Conservation (phyloP, 1,140 invertebrate genomes). For the Tetragonula clypearis region DNA sequence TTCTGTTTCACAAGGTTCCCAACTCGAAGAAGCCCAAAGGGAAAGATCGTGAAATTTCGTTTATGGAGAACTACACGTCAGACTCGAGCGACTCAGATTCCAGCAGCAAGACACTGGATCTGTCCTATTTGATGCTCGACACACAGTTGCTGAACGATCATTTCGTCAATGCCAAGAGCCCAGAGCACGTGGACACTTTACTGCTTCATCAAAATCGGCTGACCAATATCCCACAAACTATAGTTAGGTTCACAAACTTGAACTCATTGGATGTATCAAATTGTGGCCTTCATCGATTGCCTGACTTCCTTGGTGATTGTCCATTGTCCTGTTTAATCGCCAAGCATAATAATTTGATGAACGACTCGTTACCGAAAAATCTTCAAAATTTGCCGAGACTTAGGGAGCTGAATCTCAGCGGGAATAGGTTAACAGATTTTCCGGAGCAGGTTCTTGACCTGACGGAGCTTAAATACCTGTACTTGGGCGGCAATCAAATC, state of each 20-base stretch:
- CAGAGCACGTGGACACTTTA: conserved; percentile 86
- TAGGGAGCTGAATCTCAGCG: conserved; percentile 95
- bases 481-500: conserved; percentile 94
- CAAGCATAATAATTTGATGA: conserved; percentile 93
- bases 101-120: conserved; percentile 86
- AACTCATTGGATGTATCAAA: conserved; percentile 93
- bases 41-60: background rate
- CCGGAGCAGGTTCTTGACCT: conserved; percentile 94
- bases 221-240: conserved; percentile 78
- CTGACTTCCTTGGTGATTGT: conserved; percentile 88
- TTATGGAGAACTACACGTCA: conserved; percentile 89
- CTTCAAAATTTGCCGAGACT: conserved; percentile 85
- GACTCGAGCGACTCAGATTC: conserved; percentile 90
- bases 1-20: background rate
- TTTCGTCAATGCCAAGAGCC: conserved; percentile 83
- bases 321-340: conserved; percentile 90
- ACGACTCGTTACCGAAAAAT: conserved; percentile 92
- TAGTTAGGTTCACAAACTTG: conserved; percentile 86
- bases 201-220: conserved; percentile 88
- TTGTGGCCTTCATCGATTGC: conserved; percentile 89
- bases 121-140: conserved; percentile 86
- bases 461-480: conserved; percentile 89
- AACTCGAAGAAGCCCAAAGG: too few relatives aligned
- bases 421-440: conserved; percentile 92
- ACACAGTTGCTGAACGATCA: conserved; percentile 83